These are phyloP conservation scores for Pluvianellus socialis DNA, from an alignment of 2,113 vertebrate species.

Conservation along the genomic window DNA sequence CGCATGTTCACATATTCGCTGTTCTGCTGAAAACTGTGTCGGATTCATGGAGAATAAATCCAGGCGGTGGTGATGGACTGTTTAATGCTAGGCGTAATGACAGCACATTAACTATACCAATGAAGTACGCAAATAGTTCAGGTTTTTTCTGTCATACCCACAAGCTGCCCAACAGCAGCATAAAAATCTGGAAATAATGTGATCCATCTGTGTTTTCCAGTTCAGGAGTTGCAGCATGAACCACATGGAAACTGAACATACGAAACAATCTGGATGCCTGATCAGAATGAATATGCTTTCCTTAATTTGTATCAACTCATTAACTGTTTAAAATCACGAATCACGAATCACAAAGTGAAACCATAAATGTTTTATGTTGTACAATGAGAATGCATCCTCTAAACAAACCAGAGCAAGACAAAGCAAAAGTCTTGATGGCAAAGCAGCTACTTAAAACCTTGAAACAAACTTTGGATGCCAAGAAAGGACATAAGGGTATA, in stretches of 20 bases:
- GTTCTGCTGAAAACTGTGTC: neutral
- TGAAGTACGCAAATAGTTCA: neutral
- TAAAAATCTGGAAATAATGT: neutral
- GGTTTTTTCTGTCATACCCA: neutral
- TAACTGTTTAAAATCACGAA: neutral
- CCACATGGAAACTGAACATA: neutral
- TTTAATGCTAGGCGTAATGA: neutral
- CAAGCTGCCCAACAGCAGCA: neutral
- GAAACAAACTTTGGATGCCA: neutral
- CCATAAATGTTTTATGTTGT: neutral
- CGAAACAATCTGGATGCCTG: neutral
- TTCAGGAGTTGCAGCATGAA: neutral
- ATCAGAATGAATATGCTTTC: neutral
- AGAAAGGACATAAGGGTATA: neutral
- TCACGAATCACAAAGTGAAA: neutral
- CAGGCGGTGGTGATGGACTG: fast-evolving
- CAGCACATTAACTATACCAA: neutral
- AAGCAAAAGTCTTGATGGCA: neutral
- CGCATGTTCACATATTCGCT: neutral
- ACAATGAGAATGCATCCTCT: neutral
- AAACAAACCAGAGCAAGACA: neutral
- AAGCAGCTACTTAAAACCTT: neutral
- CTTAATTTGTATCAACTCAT: neutral
- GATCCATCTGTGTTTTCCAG: neutral
- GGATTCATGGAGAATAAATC: neutral